Evolutionary conservation across 1,140 invertebrate genomes (phyloP), one percentile per base, ranked within the genome.

Genomic region (Papilio machaon): DNA sequence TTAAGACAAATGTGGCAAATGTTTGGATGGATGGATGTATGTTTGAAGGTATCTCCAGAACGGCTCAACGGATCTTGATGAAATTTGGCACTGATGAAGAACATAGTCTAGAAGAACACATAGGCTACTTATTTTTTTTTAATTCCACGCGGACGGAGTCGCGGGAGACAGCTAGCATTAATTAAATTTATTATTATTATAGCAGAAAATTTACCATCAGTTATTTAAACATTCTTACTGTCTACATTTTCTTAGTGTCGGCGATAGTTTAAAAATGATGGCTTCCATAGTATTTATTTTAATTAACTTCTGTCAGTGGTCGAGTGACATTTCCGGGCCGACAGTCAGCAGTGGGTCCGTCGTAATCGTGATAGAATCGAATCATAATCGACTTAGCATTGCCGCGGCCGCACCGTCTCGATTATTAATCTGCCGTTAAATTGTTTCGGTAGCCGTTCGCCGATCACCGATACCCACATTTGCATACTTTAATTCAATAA

Each of bases 391-490:
- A 86, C 82, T 86, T 86, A 85, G 79, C 60, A 82, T 81, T 77
- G 85, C 81, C 77, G 23, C 47, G 52, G 35, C 64, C 74, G 82
- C 73, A 43, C 23, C 23, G 23, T 30, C 23, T 78, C 85, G 83
- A 79, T 86, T 86, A 86, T 85, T 82, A 84, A 87, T 85, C 82
- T 84, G 85, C 85, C 85, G 86, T 85, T 87, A 87, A 87, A 87
- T 87, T 87, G 81, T 82, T 79, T 81, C 77, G 82, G 82, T 75
- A 67, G 73, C 64, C 75, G 81, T 67, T 67, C 60, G 47, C 76
- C 52, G 54, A 17, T 49, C 38, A 43, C 38, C 47, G 47, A 19
- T 19, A 17, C 17, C 54, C 54, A 58, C 75, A 79, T 79, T 79
- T 79, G 77, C 77, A 79, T 79, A 19, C 54, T 43, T 15, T 64